phyloP scores from a whole-genome alignment of 2,797 vertebrate genomes.

The Myotis vivesi region DNA sequence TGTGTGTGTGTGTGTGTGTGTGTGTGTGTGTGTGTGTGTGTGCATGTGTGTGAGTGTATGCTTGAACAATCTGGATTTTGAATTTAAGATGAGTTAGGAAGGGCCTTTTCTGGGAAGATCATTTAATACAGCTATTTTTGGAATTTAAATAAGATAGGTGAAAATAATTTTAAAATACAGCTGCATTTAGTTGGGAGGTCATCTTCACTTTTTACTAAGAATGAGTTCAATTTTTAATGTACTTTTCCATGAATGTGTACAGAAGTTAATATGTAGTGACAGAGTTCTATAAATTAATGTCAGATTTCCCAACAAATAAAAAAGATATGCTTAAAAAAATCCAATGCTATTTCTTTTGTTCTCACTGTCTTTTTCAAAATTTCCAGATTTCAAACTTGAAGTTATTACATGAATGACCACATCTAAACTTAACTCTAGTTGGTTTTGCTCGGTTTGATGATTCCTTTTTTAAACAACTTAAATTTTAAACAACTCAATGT shows the following conservation, averaged over 20 bases:
- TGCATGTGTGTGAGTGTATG: too few relatives aligned
- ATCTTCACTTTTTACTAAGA: neutral
- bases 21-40: too few relatives aligned
- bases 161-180: neutral
- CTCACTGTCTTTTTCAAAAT: neutral
- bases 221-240: neutral
- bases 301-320: neutral
- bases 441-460: neutral
- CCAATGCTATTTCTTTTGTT: neutral
- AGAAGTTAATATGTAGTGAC: neutral
- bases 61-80: neutral
- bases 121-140: neutral
- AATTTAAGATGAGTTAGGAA: neutral
- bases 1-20: accelerated
- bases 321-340: neutral
- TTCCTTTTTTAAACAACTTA: neutral
- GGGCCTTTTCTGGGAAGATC: neutral
- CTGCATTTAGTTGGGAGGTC: neutral
- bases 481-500: neutral
- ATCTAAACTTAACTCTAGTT: neutral
- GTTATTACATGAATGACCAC: neutral
- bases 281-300: neutral
- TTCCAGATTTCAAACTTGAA: conserved; percentile 2
- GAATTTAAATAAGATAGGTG: neutral
- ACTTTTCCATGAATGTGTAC: neutral